Evolutionary conservation across 2,113 vertebrate species (phyloP).

Genomic region (Gallinago undulata): DNA sequence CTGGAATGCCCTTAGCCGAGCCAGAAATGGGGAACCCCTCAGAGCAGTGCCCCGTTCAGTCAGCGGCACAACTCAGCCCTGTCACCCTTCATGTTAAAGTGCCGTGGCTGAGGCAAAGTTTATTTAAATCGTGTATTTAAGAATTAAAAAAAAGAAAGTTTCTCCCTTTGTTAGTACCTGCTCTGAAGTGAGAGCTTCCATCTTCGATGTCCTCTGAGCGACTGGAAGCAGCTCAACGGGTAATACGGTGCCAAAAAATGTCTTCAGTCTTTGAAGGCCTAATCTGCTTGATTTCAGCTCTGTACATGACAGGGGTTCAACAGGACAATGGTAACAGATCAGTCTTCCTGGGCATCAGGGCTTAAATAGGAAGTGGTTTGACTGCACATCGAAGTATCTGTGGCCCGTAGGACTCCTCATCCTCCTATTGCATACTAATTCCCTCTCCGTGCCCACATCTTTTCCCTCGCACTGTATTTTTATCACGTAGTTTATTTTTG

Average conservation of each 20-base stretch:
- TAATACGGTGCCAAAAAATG: accelerated
- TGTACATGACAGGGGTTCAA: background rate
- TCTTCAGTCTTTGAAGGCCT: background rate
- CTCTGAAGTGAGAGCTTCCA: background rate
- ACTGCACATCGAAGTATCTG: accelerated
- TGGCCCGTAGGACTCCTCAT: background rate
- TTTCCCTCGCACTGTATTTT: background rate
- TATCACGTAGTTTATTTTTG: constrained; percentile 2
- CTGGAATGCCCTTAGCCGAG: background rate
- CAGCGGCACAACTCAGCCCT: background rate
- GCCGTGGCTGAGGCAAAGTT: background rate
- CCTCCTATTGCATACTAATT: background rate
- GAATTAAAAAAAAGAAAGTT: background rate
- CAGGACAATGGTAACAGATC: background rate
- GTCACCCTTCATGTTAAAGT: background rate
- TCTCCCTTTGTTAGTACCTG: background rate
- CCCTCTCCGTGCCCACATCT: background rate
- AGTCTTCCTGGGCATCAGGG: background rate
- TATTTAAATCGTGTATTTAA: background rate
- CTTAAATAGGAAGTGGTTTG: background rate
- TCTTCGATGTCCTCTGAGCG: accelerated
- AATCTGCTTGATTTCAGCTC: background rate
- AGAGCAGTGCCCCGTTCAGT: background rate
- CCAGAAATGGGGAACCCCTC: accelerated
- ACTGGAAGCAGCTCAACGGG: background rate